Evolutionary conservation across 2,888 invertebrate genomes (phyloP).

Genomic region (Drosophila austrosaltans): DNA sequence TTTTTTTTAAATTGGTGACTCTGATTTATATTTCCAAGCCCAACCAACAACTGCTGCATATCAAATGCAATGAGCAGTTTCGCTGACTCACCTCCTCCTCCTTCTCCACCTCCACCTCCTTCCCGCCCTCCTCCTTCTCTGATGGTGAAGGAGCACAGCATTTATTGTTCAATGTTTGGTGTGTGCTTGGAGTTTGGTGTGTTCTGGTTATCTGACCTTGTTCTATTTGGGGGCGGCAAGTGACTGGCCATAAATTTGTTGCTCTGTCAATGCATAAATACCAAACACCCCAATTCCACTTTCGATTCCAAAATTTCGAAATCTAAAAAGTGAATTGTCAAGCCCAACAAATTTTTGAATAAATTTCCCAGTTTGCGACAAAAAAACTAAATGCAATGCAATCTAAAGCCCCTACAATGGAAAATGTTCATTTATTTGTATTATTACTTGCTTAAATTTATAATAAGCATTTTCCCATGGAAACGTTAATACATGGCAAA

Average conservation of each 20-base stretch:
- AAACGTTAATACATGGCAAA: too few relatives aligned
- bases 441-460: too few relatives aligned
- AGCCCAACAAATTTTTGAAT: constrained; percentile 62
- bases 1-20: constrained; percentile 48
- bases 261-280: constrained; percentile 61
- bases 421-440: too few relatives aligned
- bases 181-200: too few relatives aligned
- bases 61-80: constrained; percentile 62
- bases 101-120: constrained; percentile 26
- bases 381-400: constrained; percentile 22
- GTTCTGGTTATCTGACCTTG: constrained; percentile 71
- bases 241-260: constrained; percentile 70
- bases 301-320: constrained; percentile 43
- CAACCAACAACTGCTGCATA: constrained; percentile 59
- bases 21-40: constrained; percentile 61
- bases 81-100: constrained; percentile 57
- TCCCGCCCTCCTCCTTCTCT: constrained; percentile 6
- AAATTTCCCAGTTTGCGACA: constrained; percentile 52
- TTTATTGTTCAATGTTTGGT: neutral
- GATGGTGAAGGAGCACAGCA: neutral
- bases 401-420: too few relatives aligned
- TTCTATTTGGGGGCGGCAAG: constrained; percentile 51
- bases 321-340: constrained; percentile 72
- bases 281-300: constrained; percentile 49
- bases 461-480: too few relatives aligned